phyloP scores from a whole-genome alignment of 1,140 invertebrate genomes.

The Artemia franciscana region DNA sequence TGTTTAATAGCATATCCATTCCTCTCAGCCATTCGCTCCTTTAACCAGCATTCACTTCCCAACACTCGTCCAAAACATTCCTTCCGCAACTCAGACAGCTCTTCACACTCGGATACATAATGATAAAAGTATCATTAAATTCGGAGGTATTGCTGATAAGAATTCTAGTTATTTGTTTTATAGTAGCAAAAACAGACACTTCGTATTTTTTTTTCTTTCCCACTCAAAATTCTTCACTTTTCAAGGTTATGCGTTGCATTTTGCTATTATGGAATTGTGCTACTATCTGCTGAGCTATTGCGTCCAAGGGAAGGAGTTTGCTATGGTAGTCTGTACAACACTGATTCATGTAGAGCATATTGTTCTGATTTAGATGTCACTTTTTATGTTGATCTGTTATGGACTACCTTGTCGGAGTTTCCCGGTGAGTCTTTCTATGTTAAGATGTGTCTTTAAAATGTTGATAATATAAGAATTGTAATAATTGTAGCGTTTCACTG shows the following conservation, averaged over 20 bases:
- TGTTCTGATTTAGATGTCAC: neutral
- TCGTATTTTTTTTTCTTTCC: slow-evolving; percentile 1
- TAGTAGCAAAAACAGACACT: too few relatives aligned
- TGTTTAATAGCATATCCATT: too few relatives aligned
- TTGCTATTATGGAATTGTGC: slow-evolving; percentile 82
- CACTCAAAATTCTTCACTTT: slow-evolving; percentile 12
- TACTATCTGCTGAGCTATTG: slow-evolving; percentile 85
- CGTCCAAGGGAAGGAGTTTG: slow-evolving; percentile 30
- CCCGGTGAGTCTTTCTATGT: slow-evolving; percentile 33
- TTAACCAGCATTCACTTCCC: too few relatives aligned
- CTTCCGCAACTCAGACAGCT: too few relatives aligned
- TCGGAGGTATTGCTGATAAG: too few relatives aligned
- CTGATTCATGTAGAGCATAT: neutral
- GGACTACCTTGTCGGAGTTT: slow-evolving; percentile 87
- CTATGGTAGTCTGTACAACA: neutral
- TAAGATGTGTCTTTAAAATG: slow-evolving; percentile 6
- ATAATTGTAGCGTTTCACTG: too few relatives aligned
- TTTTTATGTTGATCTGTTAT: slow-evolving; percentile 64
- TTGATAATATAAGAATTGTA: neutral
- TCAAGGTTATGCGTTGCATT: slow-evolving; percentile 75
- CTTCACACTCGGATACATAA: too few relatives aligned
- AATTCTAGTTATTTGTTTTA: too few relatives aligned
- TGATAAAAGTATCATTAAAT: too few relatives aligned
- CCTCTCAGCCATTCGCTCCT: too few relatives aligned
- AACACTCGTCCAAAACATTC: too few relatives aligned